Evolutionary conservation across 2,113 vertebrate genomes (phyloP).

Genomic region (Neoarius graeffei): DNA sequence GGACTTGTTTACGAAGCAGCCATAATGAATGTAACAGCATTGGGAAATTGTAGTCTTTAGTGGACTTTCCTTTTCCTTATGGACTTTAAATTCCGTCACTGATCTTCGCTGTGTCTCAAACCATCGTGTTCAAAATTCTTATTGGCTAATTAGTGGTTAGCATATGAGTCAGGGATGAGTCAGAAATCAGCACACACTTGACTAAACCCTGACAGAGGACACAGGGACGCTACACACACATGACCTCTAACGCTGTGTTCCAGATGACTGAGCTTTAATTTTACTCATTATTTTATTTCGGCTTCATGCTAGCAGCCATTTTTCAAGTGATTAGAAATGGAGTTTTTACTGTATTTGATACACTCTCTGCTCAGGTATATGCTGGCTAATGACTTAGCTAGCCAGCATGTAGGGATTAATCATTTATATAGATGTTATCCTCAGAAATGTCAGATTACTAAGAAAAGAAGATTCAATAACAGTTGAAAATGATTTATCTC

Average conservation of each 20-base stretch:
- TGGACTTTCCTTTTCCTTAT: not conserved
- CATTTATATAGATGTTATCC: not conserved
- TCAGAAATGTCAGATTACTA: no score
- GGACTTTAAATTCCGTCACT: slow-evolving; percentile 63
- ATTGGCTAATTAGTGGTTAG: not conserved
- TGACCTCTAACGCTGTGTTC: not conserved
- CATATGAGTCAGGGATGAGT: not conserved
- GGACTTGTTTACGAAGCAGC: slow-evolving; percentile 62
- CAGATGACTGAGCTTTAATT: not conserved
- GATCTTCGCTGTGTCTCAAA: slow-evolving; percentile 53
- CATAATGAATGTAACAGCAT: slow-evolving; percentile 65
- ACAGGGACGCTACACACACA: not conserved
- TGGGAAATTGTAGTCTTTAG: slow-evolving; percentile 34
- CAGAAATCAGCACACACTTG: not conserved
- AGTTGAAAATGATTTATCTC: no score
- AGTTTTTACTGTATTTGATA: not conserved
- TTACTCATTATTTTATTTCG: not conserved
- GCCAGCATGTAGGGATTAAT: not conserved
- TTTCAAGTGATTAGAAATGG: not conserved
- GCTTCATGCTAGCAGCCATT: not conserved
- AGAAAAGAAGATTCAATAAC: no score
- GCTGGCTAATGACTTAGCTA: not conserved
- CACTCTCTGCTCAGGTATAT: not conserved
- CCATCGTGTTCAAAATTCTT: not conserved
- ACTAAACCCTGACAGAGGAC: not conserved